These are phyloP conservation scores for Lethrus apterus DNA, from an alignment of 1,140 invertebrate genomes.

Conservation along the genomic window DNA sequence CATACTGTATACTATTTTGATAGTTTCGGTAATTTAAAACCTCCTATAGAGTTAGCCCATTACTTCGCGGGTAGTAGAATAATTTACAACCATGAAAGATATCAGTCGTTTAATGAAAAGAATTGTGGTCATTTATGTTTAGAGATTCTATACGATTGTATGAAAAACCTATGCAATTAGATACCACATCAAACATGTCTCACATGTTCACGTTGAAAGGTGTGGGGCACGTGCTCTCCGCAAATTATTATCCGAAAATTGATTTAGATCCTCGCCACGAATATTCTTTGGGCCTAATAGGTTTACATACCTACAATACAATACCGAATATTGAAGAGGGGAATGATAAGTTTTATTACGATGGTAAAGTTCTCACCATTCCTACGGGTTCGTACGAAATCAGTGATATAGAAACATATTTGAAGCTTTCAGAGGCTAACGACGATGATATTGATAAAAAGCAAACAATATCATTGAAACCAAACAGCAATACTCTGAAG, in stretches of 20 bases:
- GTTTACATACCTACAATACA: conserved; percentile 36
- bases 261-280: conserved; percentile 14
- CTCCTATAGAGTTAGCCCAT: background rate
- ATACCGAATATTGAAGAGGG: conserved; percentile 34
- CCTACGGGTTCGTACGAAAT: conserved; percentile 38
- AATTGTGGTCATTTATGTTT: conserved; percentile 15
- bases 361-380: conserved; percentile 29
- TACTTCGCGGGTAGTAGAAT: conserved; percentile 5
- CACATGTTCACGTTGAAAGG: conserved; percentile 11
- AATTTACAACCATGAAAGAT: conserved; percentile 5
- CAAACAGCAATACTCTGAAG: conserved; percentile 27
- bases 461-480: conserved; percentile 13
- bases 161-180: background rate
- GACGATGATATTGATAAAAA: too few relatives aligned
- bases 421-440: background rate
- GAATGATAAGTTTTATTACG: conserved; percentile 37
- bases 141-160: conserved; percentile 2
- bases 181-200: conserved; percentile 9
- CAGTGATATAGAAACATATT: conserved; percentile 28
- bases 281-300: conserved; percentile 33
- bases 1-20: conserved; percentile 4
- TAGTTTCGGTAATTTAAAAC: conserved; percentile 6
- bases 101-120: conserved; percentile 4
- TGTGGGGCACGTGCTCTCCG: background rate
- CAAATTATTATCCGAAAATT: conserved; percentile 13